A percentile compares a stretch with the other conserved stretches of the same genome.
phyloP scores from a whole-genome alignment of 2,797 vertebrate species.

The Notamacropus eugenii region DNA sequence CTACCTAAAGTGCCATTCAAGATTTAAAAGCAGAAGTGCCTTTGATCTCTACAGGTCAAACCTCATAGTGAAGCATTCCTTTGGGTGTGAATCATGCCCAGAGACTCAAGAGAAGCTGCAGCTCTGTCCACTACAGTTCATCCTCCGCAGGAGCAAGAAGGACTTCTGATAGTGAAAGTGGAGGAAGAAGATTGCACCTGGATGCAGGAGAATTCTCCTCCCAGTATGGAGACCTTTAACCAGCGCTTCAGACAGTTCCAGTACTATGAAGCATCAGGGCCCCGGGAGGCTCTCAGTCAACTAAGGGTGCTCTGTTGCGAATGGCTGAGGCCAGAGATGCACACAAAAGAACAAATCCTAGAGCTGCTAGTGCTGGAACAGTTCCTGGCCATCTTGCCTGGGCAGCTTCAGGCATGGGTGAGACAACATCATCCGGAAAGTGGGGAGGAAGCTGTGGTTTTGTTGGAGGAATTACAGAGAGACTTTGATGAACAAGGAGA shows the following conservation, averaged over 20 bases:
- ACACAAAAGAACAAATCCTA: conserved; percentile 82
- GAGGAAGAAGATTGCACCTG: conserved; percentile 79
- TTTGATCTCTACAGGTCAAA: conserved; percentile 16
- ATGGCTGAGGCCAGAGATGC: conserved; percentile 80
- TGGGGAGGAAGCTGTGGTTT: conserved; percentile 78
- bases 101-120: conserved; percentile 66
- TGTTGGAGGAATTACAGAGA: conserved; percentile 74
- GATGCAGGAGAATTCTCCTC: conserved; percentile 69
- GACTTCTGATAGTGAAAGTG: conserved; percentile 79
- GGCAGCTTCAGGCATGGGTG: conserved; percentile 77
- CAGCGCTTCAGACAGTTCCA: conserved; percentile 80
- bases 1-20: conserved; percentile 42
- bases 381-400: conserved; percentile 78
- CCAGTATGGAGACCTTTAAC: conserved; percentile 70
- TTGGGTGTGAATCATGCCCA: conserved; percentile 75
- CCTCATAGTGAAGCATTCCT: conserved; percentile 5
- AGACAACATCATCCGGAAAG: conserved; percentile 75
- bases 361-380: conserved; percentile 81
- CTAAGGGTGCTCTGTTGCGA: conserved; percentile 81
- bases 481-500: conserved; percentile 66
- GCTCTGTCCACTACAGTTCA: conserved; percentile 68
- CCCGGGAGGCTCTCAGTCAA: conserved; percentile 79
- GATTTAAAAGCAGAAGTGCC: conserved; percentile 48
- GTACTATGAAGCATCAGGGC: conserved; percentile 78
- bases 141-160: conserved; percentile 67